A percentile compares a stretch with the other conserved stretches of the same genome.
Evolutionary conservation across 1,140 invertebrate species (phyloP).

Genomic region (Nymphalis io): DNA sequence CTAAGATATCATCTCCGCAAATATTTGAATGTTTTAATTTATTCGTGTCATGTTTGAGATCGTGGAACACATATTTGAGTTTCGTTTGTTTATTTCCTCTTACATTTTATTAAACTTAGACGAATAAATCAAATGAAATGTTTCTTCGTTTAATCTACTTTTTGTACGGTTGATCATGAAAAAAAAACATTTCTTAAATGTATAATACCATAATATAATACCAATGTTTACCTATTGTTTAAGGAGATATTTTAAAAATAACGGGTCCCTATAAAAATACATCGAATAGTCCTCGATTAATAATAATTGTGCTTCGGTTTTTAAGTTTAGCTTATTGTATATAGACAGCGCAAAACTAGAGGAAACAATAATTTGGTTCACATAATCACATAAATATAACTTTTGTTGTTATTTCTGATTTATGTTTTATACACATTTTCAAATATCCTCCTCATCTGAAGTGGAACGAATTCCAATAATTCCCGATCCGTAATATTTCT

Average conservation of each 20-base stretch:
- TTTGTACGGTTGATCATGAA: too few relatives aligned
- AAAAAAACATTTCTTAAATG: too few relatives aligned
- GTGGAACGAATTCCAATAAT: conserved; percentile 32
- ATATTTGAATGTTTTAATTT: conserved; percentile 28
- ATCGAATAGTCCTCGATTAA: too few relatives aligned
- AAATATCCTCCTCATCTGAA: conserved; percentile 18
- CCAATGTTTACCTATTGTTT: too few relatives aligned
- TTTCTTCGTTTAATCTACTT: too few relatives aligned
- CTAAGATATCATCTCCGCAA: conserved; percentile 14
- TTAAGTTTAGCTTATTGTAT: too few relatives aligned
- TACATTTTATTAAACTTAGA: background rate
- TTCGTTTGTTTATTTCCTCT: conserved; percentile 13
- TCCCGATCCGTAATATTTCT: conserved; percentile 34
- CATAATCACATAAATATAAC: background rate
- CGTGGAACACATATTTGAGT: background rate
- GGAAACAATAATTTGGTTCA: too few relatives aligned
- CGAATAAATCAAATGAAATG: background rate
- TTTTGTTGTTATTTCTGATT: background rate
- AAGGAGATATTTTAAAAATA: too few relatives aligned
- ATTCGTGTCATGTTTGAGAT: conserved; percentile 21
- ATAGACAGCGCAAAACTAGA: too few relatives aligned
- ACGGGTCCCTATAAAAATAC: too few relatives aligned
- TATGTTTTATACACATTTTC: background rate
- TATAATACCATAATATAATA: too few relatives aligned
- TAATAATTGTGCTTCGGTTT: too few relatives aligned